Evolutionary conservation across 2,113 vertebrate genomes (phyloP).

Genomic region (Cranoglanis bouderius): DNA sequence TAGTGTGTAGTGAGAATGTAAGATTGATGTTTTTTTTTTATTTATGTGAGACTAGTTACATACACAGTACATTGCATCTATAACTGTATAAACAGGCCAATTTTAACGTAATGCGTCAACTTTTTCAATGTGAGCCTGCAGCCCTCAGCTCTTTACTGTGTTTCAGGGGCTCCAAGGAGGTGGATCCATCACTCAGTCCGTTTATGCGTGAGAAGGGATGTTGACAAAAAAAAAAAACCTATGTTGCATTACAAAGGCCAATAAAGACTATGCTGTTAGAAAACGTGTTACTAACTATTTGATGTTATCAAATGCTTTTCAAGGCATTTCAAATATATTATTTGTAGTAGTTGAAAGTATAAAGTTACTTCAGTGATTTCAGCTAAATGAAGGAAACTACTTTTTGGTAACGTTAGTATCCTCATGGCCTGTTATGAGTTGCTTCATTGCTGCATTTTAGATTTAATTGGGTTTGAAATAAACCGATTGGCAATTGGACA

Average conservation of each 20-base stretch:
- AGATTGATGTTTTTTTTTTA: neutral
- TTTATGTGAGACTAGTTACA: neutral
- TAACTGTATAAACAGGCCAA: neutral
- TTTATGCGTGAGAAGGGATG: neutral
- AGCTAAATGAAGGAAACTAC: neutral
- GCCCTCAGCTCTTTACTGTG: neutral
- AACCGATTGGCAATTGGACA: slow-evolving; percentile 45
- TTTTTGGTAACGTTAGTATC: neutral
- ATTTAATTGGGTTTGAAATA: slow-evolving; percentile 31
- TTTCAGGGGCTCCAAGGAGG: neutral
- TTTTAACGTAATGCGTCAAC: neutral
- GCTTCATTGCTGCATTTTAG: neutral
- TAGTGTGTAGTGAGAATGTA: neutral
- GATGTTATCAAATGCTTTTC: neutral
- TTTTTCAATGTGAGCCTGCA: neutral
- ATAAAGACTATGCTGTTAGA: neutral
- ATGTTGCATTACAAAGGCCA: neutral
- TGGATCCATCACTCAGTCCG: neutral
- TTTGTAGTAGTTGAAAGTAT: neutral
- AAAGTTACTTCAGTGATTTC: neutral
- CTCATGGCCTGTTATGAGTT: neutral
- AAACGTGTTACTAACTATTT: neutral
- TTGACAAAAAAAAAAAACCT: neutral
- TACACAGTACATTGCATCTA: neutral
- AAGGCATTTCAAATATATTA: neutral